Conservation (phyloP, 1,140 invertebrate species). For the Zaprionus gabonicus region DNA sequence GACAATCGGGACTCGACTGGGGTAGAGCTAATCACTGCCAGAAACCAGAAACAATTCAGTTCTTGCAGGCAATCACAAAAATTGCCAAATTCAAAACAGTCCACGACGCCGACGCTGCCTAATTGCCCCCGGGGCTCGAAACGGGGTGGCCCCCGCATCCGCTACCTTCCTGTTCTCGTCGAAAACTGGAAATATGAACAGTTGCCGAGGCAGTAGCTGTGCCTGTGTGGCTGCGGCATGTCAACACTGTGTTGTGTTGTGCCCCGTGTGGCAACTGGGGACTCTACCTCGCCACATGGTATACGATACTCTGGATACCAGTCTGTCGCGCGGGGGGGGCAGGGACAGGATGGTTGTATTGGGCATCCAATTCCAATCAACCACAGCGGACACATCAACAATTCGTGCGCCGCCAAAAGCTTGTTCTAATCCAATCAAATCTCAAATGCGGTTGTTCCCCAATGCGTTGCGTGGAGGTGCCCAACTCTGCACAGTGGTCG, state of each 20-base stretch:
- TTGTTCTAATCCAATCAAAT: constrained; percentile 78
- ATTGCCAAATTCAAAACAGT: constrained; percentile 41
- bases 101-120: background rate
- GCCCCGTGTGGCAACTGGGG: constrained; percentile 5
- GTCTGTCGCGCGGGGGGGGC: background rate
- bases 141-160: too few species aligned
- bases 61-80: constrained; percentile 37
- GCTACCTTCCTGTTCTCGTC: background rate
- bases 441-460: constrained; percentile 58
- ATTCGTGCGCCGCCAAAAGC: constrained; percentile 65
- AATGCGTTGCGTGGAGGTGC: constrained; percentile 23
- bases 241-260: constrained; percentile 48
- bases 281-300: constrained; percentile 1
- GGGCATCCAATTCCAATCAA: constrained; percentile 45
- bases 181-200: constrained; percentile 43
- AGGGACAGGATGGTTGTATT: background rate
- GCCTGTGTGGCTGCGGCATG: constrained; percentile 32
- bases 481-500: constrained; percentile 17
- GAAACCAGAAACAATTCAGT: constrained; percentile 30
- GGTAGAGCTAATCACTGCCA: constrained; percentile 21
- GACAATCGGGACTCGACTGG: background rate
- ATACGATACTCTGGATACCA: constrained; percentile 2
- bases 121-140: constrained; percentile 29
- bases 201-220: constrained; percentile 7
- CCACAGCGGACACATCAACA: constrained; percentile 59